These are phyloP conservation scores for Bostrychus sinensis DNA, from an alignment of 2,113 vertebrate genomes.

Conservation along the genomic window DNA sequence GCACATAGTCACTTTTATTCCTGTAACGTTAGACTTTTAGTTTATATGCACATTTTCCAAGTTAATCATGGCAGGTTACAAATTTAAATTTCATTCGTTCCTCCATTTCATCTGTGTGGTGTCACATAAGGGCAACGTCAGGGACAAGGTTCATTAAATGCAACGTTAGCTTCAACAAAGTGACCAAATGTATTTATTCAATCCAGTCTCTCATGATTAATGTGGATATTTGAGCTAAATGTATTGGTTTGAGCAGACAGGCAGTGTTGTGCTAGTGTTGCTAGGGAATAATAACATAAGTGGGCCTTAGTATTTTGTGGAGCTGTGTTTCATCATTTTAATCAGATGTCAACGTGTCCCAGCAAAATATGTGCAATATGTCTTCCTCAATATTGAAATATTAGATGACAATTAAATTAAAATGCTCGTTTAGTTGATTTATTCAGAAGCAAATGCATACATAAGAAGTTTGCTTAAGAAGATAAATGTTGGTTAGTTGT, in stretches of 20 bases:
- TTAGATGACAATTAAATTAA: neutral
- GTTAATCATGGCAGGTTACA: constrained; percentile 33
- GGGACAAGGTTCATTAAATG: constrained; percentile 17
- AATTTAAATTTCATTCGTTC: constrained; percentile 33
- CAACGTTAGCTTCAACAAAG: constrained; percentile 2
- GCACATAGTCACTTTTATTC: constrained; percentile 57
- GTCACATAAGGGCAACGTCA: constrained; percentile 20
- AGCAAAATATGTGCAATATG: neutral
- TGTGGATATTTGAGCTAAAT: constrained; percentile 38
- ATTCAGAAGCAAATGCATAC: neutral
- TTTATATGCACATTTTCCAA: constrained; percentile 35
- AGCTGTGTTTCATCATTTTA: constrained; percentile 25
- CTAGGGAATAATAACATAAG: constrained; percentile 1
- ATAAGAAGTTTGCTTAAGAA: neutral
- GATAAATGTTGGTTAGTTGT: neutral
- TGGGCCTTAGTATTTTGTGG: neutral
- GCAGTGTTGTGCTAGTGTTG: constrained; percentile 28
- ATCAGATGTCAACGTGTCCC: constrained; percentile 4
- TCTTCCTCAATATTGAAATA: constrained; percentile 17
- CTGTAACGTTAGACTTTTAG: constrained; percentile 54
- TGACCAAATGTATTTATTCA: constrained; percentile 27
- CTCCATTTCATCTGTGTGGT: constrained; percentile 7
- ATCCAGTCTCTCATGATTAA: constrained; percentile 22
- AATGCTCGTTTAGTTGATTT: neutral
- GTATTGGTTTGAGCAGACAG: constrained; percentile 13